Evolutionary conservation across 2,888 invertebrate genomes (phyloP).

Genomic region (Polylopha cassiicola): DNA sequence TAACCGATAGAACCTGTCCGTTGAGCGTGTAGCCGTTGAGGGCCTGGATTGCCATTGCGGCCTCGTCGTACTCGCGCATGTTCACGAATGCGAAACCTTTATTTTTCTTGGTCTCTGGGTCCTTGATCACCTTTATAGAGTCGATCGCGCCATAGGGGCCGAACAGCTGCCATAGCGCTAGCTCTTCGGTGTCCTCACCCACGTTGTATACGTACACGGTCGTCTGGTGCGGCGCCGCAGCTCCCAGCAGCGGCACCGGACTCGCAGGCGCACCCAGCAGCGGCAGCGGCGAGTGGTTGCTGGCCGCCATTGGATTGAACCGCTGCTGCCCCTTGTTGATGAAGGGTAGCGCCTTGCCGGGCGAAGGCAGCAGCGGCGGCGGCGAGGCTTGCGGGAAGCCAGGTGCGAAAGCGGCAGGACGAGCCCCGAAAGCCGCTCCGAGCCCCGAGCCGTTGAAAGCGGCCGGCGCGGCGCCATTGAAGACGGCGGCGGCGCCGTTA

Average conservation of each 20-base stretch:
- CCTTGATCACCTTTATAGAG: constrained; percentile 75
- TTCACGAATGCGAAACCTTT: constrained; percentile 75
- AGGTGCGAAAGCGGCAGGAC: constrained; percentile 57
- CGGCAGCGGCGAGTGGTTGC: constrained; percentile 65
- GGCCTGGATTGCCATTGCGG: constrained; percentile 73
- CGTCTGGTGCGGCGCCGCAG: constrained; percentile 64
- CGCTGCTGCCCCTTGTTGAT: constrained; percentile 73
- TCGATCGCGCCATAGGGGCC: constrained; percentile 75
- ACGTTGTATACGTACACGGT: constrained; percentile 76
- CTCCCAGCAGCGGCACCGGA: constrained; percentile 62
- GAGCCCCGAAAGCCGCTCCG: constrained; percentile 60
- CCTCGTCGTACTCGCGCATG: constrained; percentile 76
- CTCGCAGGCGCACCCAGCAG: constrained; percentile 66
- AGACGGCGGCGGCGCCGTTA: constrained; percentile 62
- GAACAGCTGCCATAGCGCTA: constrained; percentile 73
- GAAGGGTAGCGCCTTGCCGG: constrained; percentile 72
- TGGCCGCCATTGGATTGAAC: constrained; percentile 71
- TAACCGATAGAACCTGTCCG: constrained; percentile 76
- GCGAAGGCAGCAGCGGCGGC: constrained; percentile 68
- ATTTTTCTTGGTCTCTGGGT: constrained; percentile 75
- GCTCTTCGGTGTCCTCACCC: constrained; percentile 73
- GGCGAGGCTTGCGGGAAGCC: constrained; percentile 68
- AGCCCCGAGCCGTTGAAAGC: constrained; percentile 62
- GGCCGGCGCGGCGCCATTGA: constrained; percentile 56
- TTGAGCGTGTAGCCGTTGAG: constrained; percentile 76